Conservation (phyloP, 2,797 vertebrate genomes). For the Melanotaenia boesemani region DNA sequence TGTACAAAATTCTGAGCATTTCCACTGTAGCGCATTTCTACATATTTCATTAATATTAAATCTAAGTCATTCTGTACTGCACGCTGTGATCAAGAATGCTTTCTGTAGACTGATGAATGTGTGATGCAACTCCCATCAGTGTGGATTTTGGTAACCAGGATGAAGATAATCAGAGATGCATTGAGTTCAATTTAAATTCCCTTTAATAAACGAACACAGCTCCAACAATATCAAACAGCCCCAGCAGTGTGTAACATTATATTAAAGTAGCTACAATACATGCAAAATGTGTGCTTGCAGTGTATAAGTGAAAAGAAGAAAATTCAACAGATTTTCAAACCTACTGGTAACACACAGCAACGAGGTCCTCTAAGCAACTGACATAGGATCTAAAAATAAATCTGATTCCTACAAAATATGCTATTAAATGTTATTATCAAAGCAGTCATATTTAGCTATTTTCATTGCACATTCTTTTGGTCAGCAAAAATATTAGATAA, state of each 20-base stretch:
- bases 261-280: neutral
- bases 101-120: constrained; percentile 18
- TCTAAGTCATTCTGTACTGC: constrained; percentile 9
- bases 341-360: neutral
- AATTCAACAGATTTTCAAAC: too few relatives aligned
- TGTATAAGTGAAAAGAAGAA: neutral
- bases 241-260: neutral
- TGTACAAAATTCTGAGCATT: neutral
- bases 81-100: constrained; percentile 8
- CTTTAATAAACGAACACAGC: constrained; percentile 19
- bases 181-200: constrained; percentile 2
- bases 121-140: neutral
- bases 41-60: constrained; percentile 21
- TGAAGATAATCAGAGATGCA: constrained; percentile 10
- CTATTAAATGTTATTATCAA: neutral
- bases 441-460: neutral
- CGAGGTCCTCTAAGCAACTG: neutral
- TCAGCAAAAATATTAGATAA: neutral
- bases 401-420: neutral
- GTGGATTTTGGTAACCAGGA: constrained; percentile 2
- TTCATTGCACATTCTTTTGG: constrained; percentile 2
- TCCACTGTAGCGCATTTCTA: constrained; percentile 8
- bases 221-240: constrained; percentile 1
- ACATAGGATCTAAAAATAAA: constrained; percentile 3
- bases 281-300: neutral